Percentiles rank a stretch among this genome's conserved stretches.
phyloP scores from a whole-genome alignment of 2,797 vertebrate genomes.

The Gadopsis marmoratus region DNA sequence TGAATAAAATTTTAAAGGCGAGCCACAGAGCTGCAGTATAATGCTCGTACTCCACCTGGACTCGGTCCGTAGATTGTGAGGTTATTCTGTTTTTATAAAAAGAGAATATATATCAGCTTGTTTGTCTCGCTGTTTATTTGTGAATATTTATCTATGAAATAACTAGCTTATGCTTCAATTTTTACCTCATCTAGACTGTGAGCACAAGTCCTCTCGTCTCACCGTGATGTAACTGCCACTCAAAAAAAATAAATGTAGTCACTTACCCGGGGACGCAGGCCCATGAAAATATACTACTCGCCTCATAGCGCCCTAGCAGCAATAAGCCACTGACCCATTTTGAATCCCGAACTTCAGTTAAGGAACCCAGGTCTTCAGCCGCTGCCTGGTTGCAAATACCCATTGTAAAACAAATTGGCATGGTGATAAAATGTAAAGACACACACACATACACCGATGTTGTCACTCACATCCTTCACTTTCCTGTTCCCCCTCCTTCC shows the following conservation, averaged over 20 bases:
- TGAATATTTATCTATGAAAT: not conserved
- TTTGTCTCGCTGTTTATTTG: not conserved
- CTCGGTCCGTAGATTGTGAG: not conserved
- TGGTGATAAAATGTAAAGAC: constrained; percentile 23
- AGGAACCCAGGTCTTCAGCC: constrained; percentile 9
- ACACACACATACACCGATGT: constrained; percentile 5
- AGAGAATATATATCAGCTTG: not conserved
- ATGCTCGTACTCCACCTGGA: constrained; percentile 13
- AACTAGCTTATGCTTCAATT: not conserved
- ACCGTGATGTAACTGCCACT: constrained; percentile 27
- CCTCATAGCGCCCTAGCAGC: constrained; percentile 16
- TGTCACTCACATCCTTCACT: not conserved
- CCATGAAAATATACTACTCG: constrained; percentile 57
- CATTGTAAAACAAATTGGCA: constrained; percentile 40
- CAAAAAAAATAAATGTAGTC: constrained; percentile 42
- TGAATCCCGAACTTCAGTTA: constrained; percentile 33
- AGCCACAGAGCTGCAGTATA: constrained; percentile 37
- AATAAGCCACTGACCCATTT: constrained; percentile 29
- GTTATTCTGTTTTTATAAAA: constrained; percentile 16
- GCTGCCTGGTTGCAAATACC: not conserved
- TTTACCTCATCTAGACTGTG: not conserved
- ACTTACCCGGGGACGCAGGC: constrained; percentile 22
- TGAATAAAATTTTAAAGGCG: constrained; percentile 51
- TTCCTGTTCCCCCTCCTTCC: not conserved
- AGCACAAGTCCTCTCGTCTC: constrained; percentile 15